Evolutionary conservation across 2,113 vertebrate genomes (phyloP).

Genomic region (Lophura nycthemera): DNA sequence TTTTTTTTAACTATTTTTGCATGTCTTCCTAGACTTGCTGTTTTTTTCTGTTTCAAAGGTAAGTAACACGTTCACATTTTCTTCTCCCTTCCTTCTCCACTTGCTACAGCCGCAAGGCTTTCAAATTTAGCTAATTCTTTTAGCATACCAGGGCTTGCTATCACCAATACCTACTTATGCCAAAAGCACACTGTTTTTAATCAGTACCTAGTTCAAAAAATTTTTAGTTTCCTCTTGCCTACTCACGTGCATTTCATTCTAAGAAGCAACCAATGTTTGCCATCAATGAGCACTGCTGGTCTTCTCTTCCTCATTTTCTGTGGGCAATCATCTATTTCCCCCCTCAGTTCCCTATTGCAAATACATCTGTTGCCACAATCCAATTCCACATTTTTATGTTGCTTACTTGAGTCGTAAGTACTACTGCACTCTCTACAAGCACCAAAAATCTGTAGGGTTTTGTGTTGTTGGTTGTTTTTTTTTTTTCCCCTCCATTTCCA

Average conservation of each 20-base stretch:
- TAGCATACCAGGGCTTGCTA: background rate
- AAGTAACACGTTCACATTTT: background rate
- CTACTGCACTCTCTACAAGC: background rate
- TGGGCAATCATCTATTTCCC: fast-evolving
- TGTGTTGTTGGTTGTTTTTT: background rate
- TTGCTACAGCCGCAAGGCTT: background rate
- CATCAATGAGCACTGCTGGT: background rate
- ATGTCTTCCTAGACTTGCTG: background rate
- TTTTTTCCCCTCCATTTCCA: background rate
- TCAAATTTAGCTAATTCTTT: background rate
- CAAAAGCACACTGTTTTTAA: background rate
- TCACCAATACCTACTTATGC: background rate
- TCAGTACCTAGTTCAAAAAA: background rate
- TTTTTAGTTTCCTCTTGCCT: background rate
- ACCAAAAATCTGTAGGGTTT: background rate
- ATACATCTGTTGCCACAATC: background rate
- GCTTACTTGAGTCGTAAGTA: background rate
- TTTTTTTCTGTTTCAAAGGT: background rate
- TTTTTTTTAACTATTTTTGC: background rate
- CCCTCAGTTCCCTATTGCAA: background rate
- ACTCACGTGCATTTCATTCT: background rate
- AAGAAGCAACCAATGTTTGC: background rate
- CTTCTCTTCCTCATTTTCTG: background rate
- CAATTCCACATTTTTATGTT: fast-evolving
- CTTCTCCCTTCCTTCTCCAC: background rate